Conservation (phyloP, 35 echinoderm and acorn worm genomes). For the Hemicentrotus pulcherrimus region DNA sequence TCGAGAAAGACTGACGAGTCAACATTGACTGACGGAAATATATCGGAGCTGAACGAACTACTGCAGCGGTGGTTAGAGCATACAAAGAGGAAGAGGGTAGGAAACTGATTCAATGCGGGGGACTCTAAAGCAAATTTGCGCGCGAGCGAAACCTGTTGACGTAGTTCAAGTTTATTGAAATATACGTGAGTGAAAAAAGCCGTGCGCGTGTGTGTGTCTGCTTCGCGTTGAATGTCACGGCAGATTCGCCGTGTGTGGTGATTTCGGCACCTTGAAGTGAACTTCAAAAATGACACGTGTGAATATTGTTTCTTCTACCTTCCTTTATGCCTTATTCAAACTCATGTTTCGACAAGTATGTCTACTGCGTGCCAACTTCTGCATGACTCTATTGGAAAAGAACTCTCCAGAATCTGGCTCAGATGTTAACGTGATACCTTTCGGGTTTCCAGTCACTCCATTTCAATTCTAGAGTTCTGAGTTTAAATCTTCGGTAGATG, state of each 20-base stretch:
- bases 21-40: slow-evolving; percentile 27
- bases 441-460: no score
- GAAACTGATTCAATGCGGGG: slow-evolving; percentile 13
- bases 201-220: background rate
- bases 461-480: no score
- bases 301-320: background rate
- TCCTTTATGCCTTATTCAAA: background rate
- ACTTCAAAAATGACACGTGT: background rate
- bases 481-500: background rate
- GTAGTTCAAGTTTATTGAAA: slow-evolving; percentile 20
- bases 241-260: background rate
- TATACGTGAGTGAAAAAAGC: background rate
- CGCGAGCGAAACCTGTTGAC: slow-evolving; percentile 8
- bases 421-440: no score
- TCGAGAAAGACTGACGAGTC: slow-evolving; percentile 2
- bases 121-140: background rate
- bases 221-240: background rate
- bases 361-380: no score
- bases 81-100: background rate
- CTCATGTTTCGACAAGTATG: background rate
- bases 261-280: background rate
- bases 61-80: background rate
- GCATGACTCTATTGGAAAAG: no score
- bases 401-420: no score
- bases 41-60: slow-evolving; percentile 20